Evolutionary conservation across 1,140 invertebrate species (phyloP), one percentile per base, ranked within the genome.

Genomic region (Antheraea pernyi): DNA sequence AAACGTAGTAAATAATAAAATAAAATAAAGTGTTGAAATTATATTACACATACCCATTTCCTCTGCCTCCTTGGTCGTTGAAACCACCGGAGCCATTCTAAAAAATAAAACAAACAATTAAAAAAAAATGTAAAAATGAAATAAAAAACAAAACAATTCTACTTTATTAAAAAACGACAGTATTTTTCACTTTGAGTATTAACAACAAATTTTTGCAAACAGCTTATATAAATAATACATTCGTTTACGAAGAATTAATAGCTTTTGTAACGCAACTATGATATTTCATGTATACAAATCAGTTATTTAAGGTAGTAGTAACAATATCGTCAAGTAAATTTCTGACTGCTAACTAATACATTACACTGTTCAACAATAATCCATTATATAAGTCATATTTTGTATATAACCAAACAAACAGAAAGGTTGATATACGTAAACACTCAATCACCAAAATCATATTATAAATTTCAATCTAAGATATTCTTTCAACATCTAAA

Each of bases 1-100:
- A 30, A 30, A 30, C 4, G 4, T 30, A 30, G 4, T 30, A 30
- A 30, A 30, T n/a, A n/a, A 4, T 30, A 2, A 30, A 30, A 30
- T 2, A 30, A 30, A 30, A 30, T 30, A 30, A 30, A 30, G 4
- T n/a, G n/a, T 30, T 30, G 6, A 80, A 48, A 58, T 58, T 36
- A 65, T 64, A 3, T 46, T 30, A 16, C 0, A 83, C 85, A 77
- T 88, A 96, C 96, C 96, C 96, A 95, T 97, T 97, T n/a, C 94
- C 94, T 69, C 96, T 93, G 71, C 95, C 94, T 19, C 94, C 94
- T 73, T 95, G 94, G 77, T 97, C 96, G 62, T 95, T 96, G 66
- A 95, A 95, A 39, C 94, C 93, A 67, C 95, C 95, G 79, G 94
- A 95, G 70, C 96, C 96, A 95, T 97, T 97, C 96, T 97, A 95